A percentile compares a stretch with the other conserved stretches of the same genome.
Conservation (phyloP, 1,140 invertebrate genomes). For the Homalodisca vitripennis region DNA sequence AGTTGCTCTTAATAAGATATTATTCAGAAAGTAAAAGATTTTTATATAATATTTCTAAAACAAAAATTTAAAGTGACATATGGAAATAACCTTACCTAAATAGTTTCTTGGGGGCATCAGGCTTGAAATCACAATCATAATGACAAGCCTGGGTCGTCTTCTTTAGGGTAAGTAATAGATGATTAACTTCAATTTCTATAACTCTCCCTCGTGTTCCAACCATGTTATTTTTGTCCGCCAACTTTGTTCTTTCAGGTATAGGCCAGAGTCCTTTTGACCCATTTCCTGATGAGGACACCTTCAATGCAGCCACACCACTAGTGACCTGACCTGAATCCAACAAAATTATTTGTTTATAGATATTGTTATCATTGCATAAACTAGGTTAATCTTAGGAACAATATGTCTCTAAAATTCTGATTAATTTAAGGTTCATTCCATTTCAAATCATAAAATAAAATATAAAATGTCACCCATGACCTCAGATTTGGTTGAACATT, state of each 20-base stretch:
- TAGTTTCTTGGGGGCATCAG: constrained; percentile 53
- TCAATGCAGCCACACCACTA: no score
- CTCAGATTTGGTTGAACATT: no score
- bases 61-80: no score
- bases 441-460: no score
- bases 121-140: constrained; percentile 55
- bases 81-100: constrained; percentile 47
- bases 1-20: neutral
- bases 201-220: constrained; percentile 49
- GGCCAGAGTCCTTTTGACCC: neutral
- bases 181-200: constrained; percentile 56
- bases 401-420: no score
- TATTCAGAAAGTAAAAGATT: neutral
- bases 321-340: no score
- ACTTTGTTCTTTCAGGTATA: constrained; percentile 4
- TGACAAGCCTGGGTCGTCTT: constrained; percentile 51
- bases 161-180: constrained; percentile 53
- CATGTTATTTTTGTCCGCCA: neutral
- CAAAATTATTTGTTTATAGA: no score
- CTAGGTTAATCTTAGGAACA: no score
- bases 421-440: no score
- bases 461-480: no score
- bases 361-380: no score
- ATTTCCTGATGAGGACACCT: no score
- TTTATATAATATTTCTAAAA: neutral